Evolutionary conservation across 1,140 invertebrate species (phyloP), one percentile per base, ranked within the genome.

Genomic region (Drosophila mayri): DNA sequence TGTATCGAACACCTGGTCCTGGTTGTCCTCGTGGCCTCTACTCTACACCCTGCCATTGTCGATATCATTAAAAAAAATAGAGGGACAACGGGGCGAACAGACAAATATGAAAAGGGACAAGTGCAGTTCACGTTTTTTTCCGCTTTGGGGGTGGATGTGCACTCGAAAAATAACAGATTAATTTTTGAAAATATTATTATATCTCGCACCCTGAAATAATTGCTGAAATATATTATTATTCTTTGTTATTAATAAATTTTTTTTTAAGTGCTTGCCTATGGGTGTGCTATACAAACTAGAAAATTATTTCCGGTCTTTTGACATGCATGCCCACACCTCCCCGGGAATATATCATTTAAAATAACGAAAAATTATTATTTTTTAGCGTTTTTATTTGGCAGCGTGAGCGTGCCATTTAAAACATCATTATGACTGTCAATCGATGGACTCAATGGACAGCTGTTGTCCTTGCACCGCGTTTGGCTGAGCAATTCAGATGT

Each of bases 271-370:
- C 44, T 43, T 18, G 12, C 12, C 14, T 62, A 37, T 47, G 30
- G 50, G 32, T 43, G 47, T 73, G 67, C 60, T 1, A n/a, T 32
- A 14, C 28, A 50, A 76, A 71, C 85, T 90, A 90, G 85, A 90
- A 90, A 90, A 90, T 90, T 90, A 90, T 90, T 90, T 90, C 85
- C 85, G 85, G 85, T 90, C 81, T 85, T 90, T 81, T 44, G 78
- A 90, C 86, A 90, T 85, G 85, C 85, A 87, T 74, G 65, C 40
- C 54, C 63, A 65, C 63, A 58, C 43, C 25, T 61, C 18, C 14
- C 60, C 38, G 9, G n/a, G 10, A 61, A 58, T 61, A 77, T 74
- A 71, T 74, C 66, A 55, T 72, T 44, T 46, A 62, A 55, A 77
- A 80, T 18, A 75, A 71, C 47, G 79, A 64, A 41, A 71, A 73